A percentile compares a stretch with the other conserved stretches of the same genome.
phyloP scores from a whole-genome alignment of 1,140 invertebrate genomes.

The Papilio xuthus region DNA sequence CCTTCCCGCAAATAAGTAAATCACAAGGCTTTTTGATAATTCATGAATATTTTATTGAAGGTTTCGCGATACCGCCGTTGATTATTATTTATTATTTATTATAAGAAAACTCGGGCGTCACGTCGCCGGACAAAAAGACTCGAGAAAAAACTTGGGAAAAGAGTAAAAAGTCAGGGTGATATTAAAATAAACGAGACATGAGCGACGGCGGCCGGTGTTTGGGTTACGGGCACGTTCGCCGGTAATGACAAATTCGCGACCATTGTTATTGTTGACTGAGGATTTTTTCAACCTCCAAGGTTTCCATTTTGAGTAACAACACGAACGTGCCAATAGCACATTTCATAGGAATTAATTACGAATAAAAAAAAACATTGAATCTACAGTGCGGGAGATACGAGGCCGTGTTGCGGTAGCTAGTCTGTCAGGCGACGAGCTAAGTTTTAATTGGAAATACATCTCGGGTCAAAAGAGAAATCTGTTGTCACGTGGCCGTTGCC shows the following conservation, averaged over 20 bases:
- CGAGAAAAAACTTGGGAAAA: constrained; percentile 59
- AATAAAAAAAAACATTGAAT: constrained; percentile 54
- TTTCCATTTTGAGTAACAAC: constrained; percentile 69
- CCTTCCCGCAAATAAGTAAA: constrained; percentile 40
- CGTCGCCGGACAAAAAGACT: constrained; percentile 62
- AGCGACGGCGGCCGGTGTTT: constrained; percentile 57
- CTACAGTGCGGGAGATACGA: not conserved
- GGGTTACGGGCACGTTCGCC: constrained; percentile 69
- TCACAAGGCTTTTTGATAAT: constrained; percentile 65
- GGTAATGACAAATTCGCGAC: constrained; percentile 72
- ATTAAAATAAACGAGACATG: constrained; percentile 72
- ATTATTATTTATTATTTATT: constrained; percentile 56
- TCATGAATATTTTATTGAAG: constrained; percentile 50
- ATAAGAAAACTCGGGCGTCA: constrained; percentile 59
- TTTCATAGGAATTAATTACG: constrained; percentile 70
- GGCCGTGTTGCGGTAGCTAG: constrained; percentile 41
- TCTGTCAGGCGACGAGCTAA: constrained; percentile 56
- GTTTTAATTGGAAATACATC: constrained; percentile 62
- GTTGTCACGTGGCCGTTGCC: constrained; percentile 59
- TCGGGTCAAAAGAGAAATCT: constrained; percentile 77
- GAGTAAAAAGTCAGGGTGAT: constrained; percentile 69
- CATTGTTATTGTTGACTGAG: constrained; percentile 67
- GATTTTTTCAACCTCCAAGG: constrained; percentile 70
- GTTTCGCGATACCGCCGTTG: constrained; percentile 49
- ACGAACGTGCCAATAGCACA: constrained; percentile 70